Evolutionary conservation across 2,797 vertebrate genomes (phyloP), one percentile per base, ranked within the genome.

Genomic region (Hemibagrus guttatus): DNA sequence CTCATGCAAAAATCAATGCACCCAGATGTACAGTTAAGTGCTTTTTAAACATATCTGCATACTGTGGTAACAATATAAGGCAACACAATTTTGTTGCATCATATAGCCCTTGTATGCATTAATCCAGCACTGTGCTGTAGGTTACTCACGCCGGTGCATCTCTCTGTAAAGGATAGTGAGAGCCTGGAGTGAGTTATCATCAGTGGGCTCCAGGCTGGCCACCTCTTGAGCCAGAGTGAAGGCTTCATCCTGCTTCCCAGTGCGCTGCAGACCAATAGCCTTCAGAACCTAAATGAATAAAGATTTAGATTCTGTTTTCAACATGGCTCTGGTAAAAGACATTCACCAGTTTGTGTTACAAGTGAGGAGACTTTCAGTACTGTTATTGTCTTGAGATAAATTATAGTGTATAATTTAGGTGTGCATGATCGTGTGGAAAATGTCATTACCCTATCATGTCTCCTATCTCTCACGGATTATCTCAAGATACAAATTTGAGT

Each of bases 151-250:
- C 85, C 98, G 96, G 83, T 99, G 98, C 98, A 99, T 99, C 91
- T 99, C 98, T 90, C 98, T 93, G 94, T 99, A 99, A 21, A 99
- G 96, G 74, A 99, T 99, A 11, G 98, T 99, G 84, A 99, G 95
- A 2, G 98, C 98, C 88, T 99, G 98, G 74, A 99, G 94, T 0
- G 98, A 99, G 94, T 99, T 99, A 92, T 99, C 98, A 61, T 99
- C 98, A 0, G 98, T 99, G 61, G 98, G 98, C 88, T 99, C 98
- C 1, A 99, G 95, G 6, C 94, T 95, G 54, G 98, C 96, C 79
- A 99, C 98, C 90, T 99, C 98, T 92, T 99, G 98, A 11, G 98
- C 98, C 92, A 99, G 89, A 74, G 93, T 88, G 71, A 99, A 99
- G 0, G 98, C 98, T 93, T 99, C 98, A 58, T 99, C 98, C 91